phyloP scores from a whole-genome alignment of 2,888 invertebrate genomes.

The Yponomeuta sedellus region DNA sequence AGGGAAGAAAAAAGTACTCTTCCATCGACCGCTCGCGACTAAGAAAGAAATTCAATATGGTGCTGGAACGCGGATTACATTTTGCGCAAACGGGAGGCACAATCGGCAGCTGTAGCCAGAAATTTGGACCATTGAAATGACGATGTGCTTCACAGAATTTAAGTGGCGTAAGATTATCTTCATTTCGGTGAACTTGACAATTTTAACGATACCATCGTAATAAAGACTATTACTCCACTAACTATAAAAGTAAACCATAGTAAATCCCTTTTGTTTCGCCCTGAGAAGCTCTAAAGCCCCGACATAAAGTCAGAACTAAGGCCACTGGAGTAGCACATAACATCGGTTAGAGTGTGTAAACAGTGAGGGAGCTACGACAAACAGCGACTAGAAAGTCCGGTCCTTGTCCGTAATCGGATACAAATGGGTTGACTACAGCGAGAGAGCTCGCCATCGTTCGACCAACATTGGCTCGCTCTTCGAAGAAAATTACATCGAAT shows the following conservation, averaged over 20 bases:
- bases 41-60: conserved; percentile 67
- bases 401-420: conserved; percentile 59
- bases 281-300: not conserved
- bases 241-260: no score
- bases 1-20: conserved; percentile 47
- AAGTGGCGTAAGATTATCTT: conserved; percentile 34
- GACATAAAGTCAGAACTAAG: conserved; percentile 3
- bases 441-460: conserved; percentile 36
- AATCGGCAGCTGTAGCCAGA: conserved; percentile 67
- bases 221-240: no score
- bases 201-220: not conserved
- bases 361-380: conserved; percentile 49
- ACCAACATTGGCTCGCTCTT: conserved; percentile 40
- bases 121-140: conserved; percentile 54
- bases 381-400: conserved; percentile 46
- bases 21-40: conserved; percentile 49
- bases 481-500: conserved; percentile 48
- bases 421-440: conserved; percentile 50
- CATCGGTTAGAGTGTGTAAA: conserved; percentile 50
- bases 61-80: conserved; percentile 65
- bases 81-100: conserved; percentile 64
- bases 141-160: conserved; percentile 22
- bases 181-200: not conserved
- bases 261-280: no score
- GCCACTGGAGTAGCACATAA: conserved; percentile 44